Base-by-base conservation (phyloP, 1,140 invertebrate genomes). In the Anoplolepis gracilipes region DNA sequence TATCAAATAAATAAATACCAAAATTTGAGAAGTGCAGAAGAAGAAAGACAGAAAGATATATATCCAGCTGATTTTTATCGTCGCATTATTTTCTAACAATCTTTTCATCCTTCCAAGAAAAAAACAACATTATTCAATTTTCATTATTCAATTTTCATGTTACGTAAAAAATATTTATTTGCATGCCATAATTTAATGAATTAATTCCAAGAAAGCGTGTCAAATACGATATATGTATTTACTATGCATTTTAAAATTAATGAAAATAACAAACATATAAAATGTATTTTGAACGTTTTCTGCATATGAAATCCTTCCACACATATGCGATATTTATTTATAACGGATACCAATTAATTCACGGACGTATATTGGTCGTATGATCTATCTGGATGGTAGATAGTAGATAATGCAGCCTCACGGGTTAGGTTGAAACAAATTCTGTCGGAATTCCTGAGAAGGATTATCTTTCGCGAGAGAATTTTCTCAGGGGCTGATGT, bases 41-140 rank as follows among this genome's bases (percentile, higher is more conserved):
- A 6, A 25, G 42, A 67, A n/a, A 76, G n/a, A 4, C 7, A n/a
- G n/a, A 28, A 79, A 30, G 30, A 77, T n/a, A 36, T n/a, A n/a
- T n/a, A n/a, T 46, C 33, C 36, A 30, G 49, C 2, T 6, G 8
- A 22, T 85, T 85, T 85, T 87, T 78, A 72, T 84, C 64, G 61
- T 84, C 33, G 87, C 30, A 39, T 13, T 28, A 53, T 30, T 61
- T 42, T 30, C 84, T 89, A 89, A 89, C 77, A 86, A 88, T 57
- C 87, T 78, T 64, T 77, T 89, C 36, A 59, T 76, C 57, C 36
- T 28, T 42, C 25, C 42, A 39, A 10, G 6, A 4, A 4, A 10
- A 10, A 11, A 11, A 22, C 19, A 25, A 65, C n/a, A 22, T n/a
- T n/a, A n/a, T n/a, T n/a, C n/a, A n/a, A n/a, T n/a, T n/a, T n/a